Evolutionary conservation across 2,888 invertebrate species (phyloP).

Genomic region (Tachina fera): DNA sequence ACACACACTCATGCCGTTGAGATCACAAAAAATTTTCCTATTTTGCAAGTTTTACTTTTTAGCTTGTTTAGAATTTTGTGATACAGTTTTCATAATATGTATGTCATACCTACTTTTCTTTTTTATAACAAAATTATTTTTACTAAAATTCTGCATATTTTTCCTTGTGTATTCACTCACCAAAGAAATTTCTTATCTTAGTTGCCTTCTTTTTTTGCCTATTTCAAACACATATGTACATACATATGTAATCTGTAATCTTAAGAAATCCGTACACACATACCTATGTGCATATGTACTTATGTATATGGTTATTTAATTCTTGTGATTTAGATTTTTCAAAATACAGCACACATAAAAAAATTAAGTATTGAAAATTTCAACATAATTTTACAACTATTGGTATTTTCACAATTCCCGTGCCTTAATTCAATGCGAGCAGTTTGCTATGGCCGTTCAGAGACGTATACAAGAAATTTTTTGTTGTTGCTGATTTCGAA

Average conservation of each 20-base stretch:
- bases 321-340: too few species aligned
- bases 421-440: constrained; percentile 45
- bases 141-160: constrained; percentile 17
- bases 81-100: constrained; percentile 18
- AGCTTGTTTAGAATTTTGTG: neutral
- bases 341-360: too few species aligned
- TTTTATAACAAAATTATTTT: neutral
- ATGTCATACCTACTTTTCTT: neutral
- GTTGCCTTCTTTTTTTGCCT: neutral
- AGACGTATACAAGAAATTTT: constrained; percentile 74
- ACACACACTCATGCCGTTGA: neutral
- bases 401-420: constrained; percentile 42
- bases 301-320: neutral
- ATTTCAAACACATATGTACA: neutral
- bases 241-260: neutral
- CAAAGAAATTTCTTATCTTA: constrained; percentile 8
- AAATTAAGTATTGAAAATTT: neutral
- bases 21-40: neutral
- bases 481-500: constrained; percentile 73
- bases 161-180: constrained; percentile 27
- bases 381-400: constrained; percentile 33
- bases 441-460: constrained; percentile 71
- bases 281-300: neutral
- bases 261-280: neutral
- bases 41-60: constrained; percentile 10